A percentile compares a stretch with the other conserved stretches of the same genome.
Evolutionary conservation across 1,140 invertebrate species (phyloP).

Genomic region (Listronotus oregonensis): DNA sequence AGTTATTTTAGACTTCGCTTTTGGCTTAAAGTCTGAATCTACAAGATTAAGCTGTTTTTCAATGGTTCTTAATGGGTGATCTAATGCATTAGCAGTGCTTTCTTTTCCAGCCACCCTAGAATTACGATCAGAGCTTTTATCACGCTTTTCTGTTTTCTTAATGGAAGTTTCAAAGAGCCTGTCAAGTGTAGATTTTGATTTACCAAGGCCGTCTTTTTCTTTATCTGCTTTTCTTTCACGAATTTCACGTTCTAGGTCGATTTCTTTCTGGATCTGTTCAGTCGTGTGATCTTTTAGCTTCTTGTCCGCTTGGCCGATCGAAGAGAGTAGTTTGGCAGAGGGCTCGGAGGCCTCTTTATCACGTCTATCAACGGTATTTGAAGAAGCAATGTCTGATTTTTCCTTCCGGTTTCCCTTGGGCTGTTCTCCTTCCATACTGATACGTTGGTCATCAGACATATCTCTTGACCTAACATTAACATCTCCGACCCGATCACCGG

Average conservation of each 20-base stretch:
- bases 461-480: conserved; percentile 66
- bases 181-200: conserved; percentile 59
- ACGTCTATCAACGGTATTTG: conserved; percentile 28
- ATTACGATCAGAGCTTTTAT: too few species aligned
- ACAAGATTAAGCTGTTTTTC: background rate
- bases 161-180: conserved; percentile 60
- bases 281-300: conserved; percentile 59
- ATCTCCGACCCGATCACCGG: conserved; percentile 68
- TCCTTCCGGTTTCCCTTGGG: conserved; percentile 40
- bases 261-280: conserved; percentile 37
- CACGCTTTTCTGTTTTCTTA: conserved; percentile 45
- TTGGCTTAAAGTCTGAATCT: conserved; percentile 7
- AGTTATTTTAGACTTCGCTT: background rate
- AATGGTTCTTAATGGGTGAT: conserved; percentile 2
- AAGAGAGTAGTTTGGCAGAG: conserved; percentile 61
- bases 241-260: conserved; percentile 63
- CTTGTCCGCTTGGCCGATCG: conserved; percentile 74
- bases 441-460: conserved; percentile 63
- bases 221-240: conserved; percentile 60
- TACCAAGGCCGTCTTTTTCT: conserved; percentile 55
- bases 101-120: conserved; percentile 24
- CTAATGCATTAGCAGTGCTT: background rate
- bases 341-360: conserved; percentile 58
- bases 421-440: conserved; percentile 53
- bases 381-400: conserved; percentile 44